Evolutionary conservation across 2,888 invertebrate species (phyloP).

Genomic region (Drosophila mettleri): DNA sequence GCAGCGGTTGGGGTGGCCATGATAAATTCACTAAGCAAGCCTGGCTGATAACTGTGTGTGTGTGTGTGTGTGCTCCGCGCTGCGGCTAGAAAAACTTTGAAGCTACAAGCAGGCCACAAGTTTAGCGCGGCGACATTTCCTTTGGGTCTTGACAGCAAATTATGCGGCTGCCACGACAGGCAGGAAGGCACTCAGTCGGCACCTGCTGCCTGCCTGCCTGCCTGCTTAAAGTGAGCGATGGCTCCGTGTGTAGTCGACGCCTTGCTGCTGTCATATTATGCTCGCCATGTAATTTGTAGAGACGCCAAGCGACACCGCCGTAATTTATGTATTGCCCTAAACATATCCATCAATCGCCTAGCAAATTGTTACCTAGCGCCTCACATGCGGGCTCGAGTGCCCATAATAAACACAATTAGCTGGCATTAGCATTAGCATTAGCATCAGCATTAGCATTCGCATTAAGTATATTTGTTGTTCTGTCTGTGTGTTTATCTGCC

Average conservation of each 20-base stretch:
- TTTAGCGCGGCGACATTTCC: constrained; percentile 69
- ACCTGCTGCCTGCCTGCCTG: constrained; percentile 1
- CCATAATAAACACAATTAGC: constrained; percentile 43
- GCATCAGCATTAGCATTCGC: constrained; percentile 20
- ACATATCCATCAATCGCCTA: constrained; percentile 62
- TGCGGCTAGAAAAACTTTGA: constrained; percentile 56
- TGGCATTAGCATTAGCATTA: constrained; percentile 22
- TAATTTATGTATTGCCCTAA: constrained; percentile 62
- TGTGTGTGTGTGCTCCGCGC: constrained; percentile 25
- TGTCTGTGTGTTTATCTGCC: not conserved
- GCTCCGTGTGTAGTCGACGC: constrained; percentile 40
- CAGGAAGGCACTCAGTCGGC: not conserved
- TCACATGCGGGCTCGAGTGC: constrained; percentile 16
- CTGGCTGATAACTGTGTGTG: constrained; percentile 26
- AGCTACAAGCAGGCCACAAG: constrained; percentile 58
- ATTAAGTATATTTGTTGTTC: not conserved
- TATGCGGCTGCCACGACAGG: constrained; percentile 54
- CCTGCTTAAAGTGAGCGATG: constrained; percentile 57
- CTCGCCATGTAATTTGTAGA: constrained; percentile 64
- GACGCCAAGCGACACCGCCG: constrained; percentile 11
- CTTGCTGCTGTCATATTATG: constrained; percentile 63
- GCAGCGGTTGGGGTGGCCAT: not conserved
- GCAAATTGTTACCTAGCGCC: constrained; percentile 26
- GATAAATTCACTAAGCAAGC: constrained; percentile 62
- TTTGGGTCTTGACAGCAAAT: constrained; percentile 63